These are phyloP conservation scores for Crotalus tigris DNA, from an alignment of 2,113 vertebrate species.

Conservation along the genomic window DNA sequence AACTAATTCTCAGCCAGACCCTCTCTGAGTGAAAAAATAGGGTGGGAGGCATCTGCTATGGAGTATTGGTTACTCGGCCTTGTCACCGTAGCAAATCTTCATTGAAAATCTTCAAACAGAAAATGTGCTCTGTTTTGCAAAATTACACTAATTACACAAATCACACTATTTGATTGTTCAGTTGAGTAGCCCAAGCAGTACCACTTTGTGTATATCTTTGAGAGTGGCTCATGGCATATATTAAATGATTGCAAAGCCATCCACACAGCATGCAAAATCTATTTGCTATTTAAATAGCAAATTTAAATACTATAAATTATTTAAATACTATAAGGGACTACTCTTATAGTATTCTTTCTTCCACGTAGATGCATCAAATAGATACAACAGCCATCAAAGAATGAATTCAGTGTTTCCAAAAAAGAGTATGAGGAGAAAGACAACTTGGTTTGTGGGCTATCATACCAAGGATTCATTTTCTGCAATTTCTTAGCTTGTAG, in stretches of 20 bases:
- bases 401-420: fast-evolving
- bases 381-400: background rate
- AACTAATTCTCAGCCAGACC: background rate
- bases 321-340: background rate
- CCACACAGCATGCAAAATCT: background rate
- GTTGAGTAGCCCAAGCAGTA: background rate
- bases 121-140: background rate
- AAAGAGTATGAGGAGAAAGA: slow-evolving; percentile 6
- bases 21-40: background rate
- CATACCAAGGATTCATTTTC: slow-evolving; percentile 3
- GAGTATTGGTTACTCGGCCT: background rate
- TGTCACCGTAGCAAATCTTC: background rate
- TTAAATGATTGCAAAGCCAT: background rate
- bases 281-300: background rate
- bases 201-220: background rate
- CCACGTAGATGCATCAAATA: background rate
- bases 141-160: background rate
- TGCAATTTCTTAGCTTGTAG: background rate
- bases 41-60: background rate
- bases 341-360: background rate
- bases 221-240: background rate
- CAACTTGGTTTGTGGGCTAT: background rate
- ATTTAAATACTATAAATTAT: too few species aligned
- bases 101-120: background rate
- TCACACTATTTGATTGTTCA: background rate